phyloP scores from a whole-genome alignment of 2,888 invertebrate genomes.

The Acrobasis repandana region DNA sequence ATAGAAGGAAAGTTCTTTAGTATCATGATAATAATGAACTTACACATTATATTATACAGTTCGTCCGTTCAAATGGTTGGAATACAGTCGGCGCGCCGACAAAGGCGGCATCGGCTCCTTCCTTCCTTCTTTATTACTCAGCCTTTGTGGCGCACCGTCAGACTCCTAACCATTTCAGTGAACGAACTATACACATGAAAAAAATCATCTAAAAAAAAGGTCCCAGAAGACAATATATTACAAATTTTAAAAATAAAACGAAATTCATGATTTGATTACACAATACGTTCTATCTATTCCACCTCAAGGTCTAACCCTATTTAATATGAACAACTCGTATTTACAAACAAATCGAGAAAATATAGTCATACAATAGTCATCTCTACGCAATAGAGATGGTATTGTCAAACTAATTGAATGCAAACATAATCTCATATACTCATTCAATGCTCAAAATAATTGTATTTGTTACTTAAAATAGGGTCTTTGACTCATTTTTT shows the following conservation, averaged over 20 bases:
- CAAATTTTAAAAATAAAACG: neutral
- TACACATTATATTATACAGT: no score
- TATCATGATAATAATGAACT: no score
- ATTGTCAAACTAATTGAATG: constrained; percentile 34
- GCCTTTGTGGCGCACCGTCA: no score
- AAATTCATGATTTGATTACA: constrained; percentile 12
- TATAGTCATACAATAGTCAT: constrained; percentile 37
- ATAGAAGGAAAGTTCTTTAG: no score
- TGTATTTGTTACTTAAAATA: no score
- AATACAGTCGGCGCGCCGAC: no score
- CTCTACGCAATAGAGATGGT: constrained; percentile 52
- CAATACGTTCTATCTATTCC: neutral
- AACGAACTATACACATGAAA: no score
- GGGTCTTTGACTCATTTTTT: no score
- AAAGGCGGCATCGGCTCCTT: no score
- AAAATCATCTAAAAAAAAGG: neutral
- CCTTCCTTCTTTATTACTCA: no score
- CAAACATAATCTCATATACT: constrained; percentile 18
- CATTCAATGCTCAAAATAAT: constrained; percentile 11
- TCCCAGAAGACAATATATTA: neutral
- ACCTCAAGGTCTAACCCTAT: neutral
- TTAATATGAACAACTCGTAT: neutral
- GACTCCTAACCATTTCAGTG: no score
- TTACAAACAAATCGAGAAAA: neutral
- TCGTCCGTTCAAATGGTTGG: no score